Evolutionary conservation across 2,888 invertebrate genomes (phyloP), one percentile per base, ranked within the genome.

Genomic region (Hipparchia semele): DNA sequence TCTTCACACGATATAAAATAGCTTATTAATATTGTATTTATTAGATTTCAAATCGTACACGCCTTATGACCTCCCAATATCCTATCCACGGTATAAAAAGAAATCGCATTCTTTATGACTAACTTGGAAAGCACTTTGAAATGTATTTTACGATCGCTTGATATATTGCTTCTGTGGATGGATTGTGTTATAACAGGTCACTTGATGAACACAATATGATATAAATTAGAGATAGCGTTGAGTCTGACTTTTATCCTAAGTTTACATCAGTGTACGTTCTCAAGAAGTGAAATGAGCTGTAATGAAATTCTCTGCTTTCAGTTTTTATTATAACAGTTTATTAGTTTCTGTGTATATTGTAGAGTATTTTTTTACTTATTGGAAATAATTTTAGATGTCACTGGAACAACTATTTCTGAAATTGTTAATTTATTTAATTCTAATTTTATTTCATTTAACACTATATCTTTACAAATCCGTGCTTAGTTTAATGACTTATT

Each of bases 1-100:
- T 79, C 79, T 75, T 58, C 33, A 56, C 73, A 73, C 71, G 60
- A 23, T 73, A 72, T 71, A 69, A 66, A 76, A 76, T 70, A 56
- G 59, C 68, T 53, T 74, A 76, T 74, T 73, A 73, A 77, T 74
- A 73, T 76, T 75, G 67, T 73, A 75, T 76, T 78, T 76, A 73
- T 76, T 75, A 75, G 72, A 71, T 76, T 70, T 62, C 66, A 58
- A 61, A 56, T 64, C 62, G 62, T 70, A 72, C 68, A 73, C 73
- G 72, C 71, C 75, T 73, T 66, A 45, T 74, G 73, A 74, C 74
- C 73, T 76, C 59, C 56, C 58, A 54, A 73, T 70, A 66, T 68
- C 72, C 56, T 59, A 66, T 61, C 60, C 12, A 54, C 46, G n/a
- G 53, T 53, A 56, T 66, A 56, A 60, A 73, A 51, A 61, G 49